Evolutionary conservation across 2,888 invertebrate genomes (phyloP), one percentile per base, ranked within the genome.

Genomic region (Elegia similella): DNA sequence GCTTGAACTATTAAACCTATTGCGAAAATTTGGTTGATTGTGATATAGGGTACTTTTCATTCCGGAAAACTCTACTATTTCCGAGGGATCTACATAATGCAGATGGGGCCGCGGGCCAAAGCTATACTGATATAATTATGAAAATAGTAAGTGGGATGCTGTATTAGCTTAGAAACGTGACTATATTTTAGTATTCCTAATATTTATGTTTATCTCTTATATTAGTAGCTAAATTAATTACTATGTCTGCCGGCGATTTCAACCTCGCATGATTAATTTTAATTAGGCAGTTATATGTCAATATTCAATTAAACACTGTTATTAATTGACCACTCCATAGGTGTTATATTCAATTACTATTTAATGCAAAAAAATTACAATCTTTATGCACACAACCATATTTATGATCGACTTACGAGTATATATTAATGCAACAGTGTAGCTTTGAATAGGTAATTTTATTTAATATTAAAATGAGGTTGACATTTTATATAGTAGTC

Each of bases 271-370:
- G 10, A 3, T 5, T 38, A 38, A 10, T 38, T 38, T 34, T 38
- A 38, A n/a, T 38, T 8, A 38, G 38, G 10, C 38, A 38, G 38
- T 38, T 46, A 2, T 8, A 23, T 23, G 46, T 46, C 46, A 17
- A 23, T 46, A 46, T 46, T 46, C 46, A 46, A 46, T 46, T 46
- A 46, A 10, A 16, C 43, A 38, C 38, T 38, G 23, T 23, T 12
- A 23, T 46, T 46, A 44, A 16, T 17, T 44, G 13, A 16, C 2
- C 7, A 7, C 12, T 23, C 3, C 12, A 23, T 23, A 23, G 23
- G 23, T 23, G 46, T 12, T 44, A 17, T 17, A 44, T 17, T 44
- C 17, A 44, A 44, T 44, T 10, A 44, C 16, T 16, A 8, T 46
- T 46, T 1, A 38, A 12, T 38, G 38, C 38, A n/a, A n/a, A 38